Evolutionary conservation across 1,140 invertebrate species (phyloP).

Genomic region (Nomia melanderi): DNA sequence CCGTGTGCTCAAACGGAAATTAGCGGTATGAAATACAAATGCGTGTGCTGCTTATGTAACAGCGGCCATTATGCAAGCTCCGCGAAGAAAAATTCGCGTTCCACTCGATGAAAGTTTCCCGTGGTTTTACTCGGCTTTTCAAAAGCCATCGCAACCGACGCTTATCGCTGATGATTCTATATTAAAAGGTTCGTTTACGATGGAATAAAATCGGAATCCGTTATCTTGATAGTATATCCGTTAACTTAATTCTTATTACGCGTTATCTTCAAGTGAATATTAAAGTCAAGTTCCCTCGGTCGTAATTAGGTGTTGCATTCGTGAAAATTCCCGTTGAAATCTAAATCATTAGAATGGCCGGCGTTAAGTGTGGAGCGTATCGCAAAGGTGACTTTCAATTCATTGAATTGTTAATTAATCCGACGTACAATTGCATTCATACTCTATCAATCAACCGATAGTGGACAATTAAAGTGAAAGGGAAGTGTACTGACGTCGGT

Average conservation of each 20-base stretch:
- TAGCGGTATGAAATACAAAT: background rate
- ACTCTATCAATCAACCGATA: background rate
- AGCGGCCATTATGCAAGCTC: background rate
- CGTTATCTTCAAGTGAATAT: too few species aligned
- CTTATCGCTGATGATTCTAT: too few species aligned
- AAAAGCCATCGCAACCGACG: too few species aligned
- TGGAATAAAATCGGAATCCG: too few species aligned
- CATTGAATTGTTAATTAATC: background rate
- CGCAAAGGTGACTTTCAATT: background rate
- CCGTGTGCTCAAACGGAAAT: background rate
- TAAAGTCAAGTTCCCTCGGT: too few species aligned
- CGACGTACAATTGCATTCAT: background rate
- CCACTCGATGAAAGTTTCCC: background rate
- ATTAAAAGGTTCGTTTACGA: too few species aligned
- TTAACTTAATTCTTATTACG: too few species aligned
- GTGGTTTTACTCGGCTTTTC: background rate
- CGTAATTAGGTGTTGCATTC: too few species aligned
- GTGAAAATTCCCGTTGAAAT: background rate
- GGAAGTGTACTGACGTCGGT: background rate
- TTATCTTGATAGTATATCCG: too few species aligned
- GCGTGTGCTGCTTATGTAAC: background rate
- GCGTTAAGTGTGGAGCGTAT: too few species aligned
- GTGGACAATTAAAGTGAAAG: background rate
- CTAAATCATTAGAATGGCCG: background rate
- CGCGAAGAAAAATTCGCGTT: constrained; percentile 6